These are phyloP conservation scores for Gibbula magus DNA, from an alignment of 2,888 invertebrate species.

Conservation along the genomic window DNA sequence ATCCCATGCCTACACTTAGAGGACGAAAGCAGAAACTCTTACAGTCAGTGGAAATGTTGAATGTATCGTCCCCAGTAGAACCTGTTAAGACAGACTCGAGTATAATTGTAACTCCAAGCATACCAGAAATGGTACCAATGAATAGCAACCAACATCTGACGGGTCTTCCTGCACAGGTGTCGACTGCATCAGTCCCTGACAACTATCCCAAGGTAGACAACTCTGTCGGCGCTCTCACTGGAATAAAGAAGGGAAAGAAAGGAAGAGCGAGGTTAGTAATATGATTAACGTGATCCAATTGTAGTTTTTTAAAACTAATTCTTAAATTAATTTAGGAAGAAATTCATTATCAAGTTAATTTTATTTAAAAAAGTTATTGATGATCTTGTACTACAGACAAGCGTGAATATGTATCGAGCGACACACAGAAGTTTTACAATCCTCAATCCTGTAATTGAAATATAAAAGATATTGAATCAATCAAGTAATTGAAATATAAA, in stretches of 20 bases:
- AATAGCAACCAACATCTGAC: neutral
- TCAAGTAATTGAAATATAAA: too few relatives aligned
- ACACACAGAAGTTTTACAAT: too few relatives aligned
- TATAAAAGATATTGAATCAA: too few relatives aligned
- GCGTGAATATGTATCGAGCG: too few relatives aligned
- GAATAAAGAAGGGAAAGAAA: conserved; percentile 5
- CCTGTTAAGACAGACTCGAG: neutral
- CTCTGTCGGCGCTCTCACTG: neutral
- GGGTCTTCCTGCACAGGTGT: neutral
- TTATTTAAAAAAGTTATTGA: too few relatives aligned
- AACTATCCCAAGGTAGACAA: neutral
- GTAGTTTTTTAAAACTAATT: too few relatives aligned
- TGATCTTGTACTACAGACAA: too few relatives aligned
- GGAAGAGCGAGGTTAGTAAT: neutral
- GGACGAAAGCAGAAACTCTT: neutral
- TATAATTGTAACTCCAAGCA: neutral
- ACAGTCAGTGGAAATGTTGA: neutral
- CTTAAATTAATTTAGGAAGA: too few relatives aligned
- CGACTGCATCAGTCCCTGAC: neutral
- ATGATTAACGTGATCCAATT: too few relatives aligned
- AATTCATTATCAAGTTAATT: too few relatives aligned
- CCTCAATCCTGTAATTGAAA: too few relatives aligned
- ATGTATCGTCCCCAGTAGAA: neutral
- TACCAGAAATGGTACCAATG: neutral
- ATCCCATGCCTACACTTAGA: neutral